A percentile compares a stretch with the other conserved stretches of the same genome.
Conservation (phyloP, 2,113 vertebrate species). For the Chascanopsetta lugubris region DNA sequence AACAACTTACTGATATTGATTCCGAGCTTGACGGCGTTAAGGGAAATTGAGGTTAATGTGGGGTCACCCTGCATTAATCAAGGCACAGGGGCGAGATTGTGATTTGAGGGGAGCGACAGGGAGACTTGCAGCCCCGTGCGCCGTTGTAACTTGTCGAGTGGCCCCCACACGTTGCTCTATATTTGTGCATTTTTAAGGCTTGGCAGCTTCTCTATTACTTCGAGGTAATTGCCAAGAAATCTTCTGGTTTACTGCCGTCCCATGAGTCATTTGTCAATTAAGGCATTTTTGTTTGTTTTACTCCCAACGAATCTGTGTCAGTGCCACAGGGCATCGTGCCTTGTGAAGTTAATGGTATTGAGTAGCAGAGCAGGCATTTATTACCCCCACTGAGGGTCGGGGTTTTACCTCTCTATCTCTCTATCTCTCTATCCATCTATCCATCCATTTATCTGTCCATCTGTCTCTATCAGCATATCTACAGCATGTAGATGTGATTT, state of each 20-base stretch:
- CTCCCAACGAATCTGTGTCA: neutral
- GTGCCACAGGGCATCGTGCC: no score
- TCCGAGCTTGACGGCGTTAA: conserved; percentile 28
- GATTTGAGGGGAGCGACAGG: conserved; percentile 1
- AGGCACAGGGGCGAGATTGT: neutral
- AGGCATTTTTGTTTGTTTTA: neutral
- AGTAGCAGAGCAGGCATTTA: neutral
- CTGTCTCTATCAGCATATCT: no score
- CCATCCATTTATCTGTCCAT: no score
- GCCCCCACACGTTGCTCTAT: neutral
- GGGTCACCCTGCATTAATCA: conserved; percentile 6
- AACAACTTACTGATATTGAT: conserved; percentile 32
- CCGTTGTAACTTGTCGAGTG: neutral
- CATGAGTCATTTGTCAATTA: neutral
- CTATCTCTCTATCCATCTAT: no score
- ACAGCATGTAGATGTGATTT: no score
- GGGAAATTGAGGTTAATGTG: conserved; percentile 26
- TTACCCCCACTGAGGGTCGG: no score
- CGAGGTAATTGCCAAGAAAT: neutral
- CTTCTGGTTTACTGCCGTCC: neutral
- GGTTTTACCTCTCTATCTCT: no score
- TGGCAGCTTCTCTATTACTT: neutral
- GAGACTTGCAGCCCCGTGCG: neutral
- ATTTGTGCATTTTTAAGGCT: neutral
- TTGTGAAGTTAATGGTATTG: neutral